These are phyloP conservation scores for Elgonia sp. DNA, from an alignment of 2,888 invertebrate species.

Conservation along the genomic window DNA sequence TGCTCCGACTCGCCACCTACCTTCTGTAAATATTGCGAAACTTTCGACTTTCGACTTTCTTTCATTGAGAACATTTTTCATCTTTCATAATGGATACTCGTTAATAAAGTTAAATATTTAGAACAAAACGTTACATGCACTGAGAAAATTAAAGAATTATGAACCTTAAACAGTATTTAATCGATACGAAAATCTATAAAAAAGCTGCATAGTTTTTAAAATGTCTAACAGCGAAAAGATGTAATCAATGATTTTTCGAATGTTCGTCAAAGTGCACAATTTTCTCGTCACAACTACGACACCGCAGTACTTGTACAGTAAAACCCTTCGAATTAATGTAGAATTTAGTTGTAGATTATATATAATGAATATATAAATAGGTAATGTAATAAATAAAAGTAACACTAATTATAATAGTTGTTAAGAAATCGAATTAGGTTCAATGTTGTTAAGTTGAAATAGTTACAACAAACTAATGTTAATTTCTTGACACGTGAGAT, in stretches of 20 bases:
- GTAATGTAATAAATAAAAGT: not conserved
- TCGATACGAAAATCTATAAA: too few relatives aligned
- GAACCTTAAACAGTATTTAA: too few relatives aligned
- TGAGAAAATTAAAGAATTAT: not conserved
- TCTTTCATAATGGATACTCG: conserved; percentile 24
- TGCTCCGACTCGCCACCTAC: conserved; percentile 47
- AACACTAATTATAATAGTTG: conserved; percentile 43
- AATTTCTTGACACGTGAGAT: conserved; percentile 45
- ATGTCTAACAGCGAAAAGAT: too few relatives aligned
- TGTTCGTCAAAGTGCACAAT: conserved; percentile 1
- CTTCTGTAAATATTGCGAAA: conserved; percentile 70
- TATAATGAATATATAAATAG: conserved; percentile 43
- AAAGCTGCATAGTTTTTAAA: not conserved
- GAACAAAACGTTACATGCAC: not conserved
- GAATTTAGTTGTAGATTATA: conserved; percentile 48
- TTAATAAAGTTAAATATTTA: conserved; percentile 17
- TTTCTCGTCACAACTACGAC: conserved; percentile 18
- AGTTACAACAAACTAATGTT: conserved; percentile 12
- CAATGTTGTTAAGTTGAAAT: conserved; percentile 46
- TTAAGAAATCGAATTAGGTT: conserved; percentile 67
- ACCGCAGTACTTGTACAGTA: conserved; percentile 53
- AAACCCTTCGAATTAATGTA: conserved; percentile 37
- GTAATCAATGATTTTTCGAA: not conserved
- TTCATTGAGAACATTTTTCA: conserved; percentile 26
- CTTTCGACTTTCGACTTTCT: conserved; percentile 29